Conservation (phyloP, 2,888 invertebrate species). For the Cryptophagus acutangulus region DNA sequence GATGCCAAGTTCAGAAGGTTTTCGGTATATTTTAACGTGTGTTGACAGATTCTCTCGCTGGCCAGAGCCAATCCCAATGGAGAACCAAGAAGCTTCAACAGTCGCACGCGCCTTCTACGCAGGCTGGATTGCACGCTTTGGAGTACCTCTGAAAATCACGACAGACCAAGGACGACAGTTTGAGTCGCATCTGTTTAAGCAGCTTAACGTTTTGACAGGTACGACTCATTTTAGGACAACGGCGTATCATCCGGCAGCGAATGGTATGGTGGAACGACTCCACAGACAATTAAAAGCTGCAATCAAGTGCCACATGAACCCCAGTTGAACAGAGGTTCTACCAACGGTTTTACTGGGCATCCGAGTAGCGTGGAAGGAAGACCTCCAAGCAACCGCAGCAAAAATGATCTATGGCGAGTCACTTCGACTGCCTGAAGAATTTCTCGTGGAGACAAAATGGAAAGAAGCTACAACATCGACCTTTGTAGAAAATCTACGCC, state of each 20-base stretch:
- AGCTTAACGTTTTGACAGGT: conserved; percentile 5
- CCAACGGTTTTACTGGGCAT: conserved; percentile 11
- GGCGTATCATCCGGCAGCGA: conserved; percentile 21
- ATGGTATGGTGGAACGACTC: conserved; percentile 19
- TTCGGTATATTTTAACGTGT: conserved; percentile 17
- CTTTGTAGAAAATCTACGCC: conserved; percentile 7
- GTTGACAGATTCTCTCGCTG: conserved; percentile 20
- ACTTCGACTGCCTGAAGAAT: conserved; percentile 32
- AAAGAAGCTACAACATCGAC: not conserved
- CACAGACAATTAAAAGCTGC: conserved; percentile 14
- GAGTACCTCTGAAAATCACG: conserved; percentile 15
- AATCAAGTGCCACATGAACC: conserved; percentile 10
- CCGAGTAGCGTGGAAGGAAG: conserved; percentile 3
- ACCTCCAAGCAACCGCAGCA: conserved; percentile 18
- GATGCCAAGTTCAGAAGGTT: conserved; percentile 12
- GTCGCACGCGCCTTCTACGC: conserved; percentile 5
- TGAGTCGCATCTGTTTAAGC: not conserved
- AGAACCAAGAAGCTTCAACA: too few relatives aligned
- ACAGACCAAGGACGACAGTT: conserved; percentile 15
- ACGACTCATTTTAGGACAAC: conserved; percentile 19
- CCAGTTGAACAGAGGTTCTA: conserved; percentile 16
- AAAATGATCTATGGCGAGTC: conserved; percentile 35
- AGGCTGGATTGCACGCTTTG: conserved; percentile 8
- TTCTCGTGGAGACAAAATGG: not conserved
- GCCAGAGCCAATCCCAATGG: conserved; percentile 24